These are phyloP conservation scores for Triplophysa siluroides DNA, from an alignment of 2,113 vertebrate species.

Conservation along the genomic window DNA sequence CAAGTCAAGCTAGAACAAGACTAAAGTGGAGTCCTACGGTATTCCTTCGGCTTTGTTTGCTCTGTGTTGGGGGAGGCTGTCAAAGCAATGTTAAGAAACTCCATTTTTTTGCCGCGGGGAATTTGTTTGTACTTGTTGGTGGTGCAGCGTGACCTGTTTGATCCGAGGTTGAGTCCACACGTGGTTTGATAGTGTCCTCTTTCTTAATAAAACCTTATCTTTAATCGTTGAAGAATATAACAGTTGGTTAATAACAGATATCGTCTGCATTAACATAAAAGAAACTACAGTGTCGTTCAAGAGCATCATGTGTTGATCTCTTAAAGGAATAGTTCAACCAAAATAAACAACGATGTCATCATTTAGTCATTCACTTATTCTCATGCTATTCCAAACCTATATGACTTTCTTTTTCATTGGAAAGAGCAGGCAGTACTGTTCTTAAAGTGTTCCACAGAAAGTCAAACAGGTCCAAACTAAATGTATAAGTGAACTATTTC, in stretches of 20 bases:
- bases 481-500: neutral
- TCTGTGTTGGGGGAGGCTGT: conserved; percentile 27
- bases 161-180: neutral
- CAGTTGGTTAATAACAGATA: neutral
- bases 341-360: no score
- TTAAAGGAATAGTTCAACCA: neutral
- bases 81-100: conserved; percentile 23
- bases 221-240: neutral
- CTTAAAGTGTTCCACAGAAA: no score
- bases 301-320: neutral
- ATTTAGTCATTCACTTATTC: no score
- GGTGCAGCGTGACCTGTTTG: neutral
- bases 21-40: conserved; percentile 13
- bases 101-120: neutral
- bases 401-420: no score
- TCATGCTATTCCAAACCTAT: no score
- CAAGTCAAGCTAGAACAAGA: conserved; percentile 47
- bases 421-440: no score
- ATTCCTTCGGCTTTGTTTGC: conserved; percentile 20
- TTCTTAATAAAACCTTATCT: neutral
- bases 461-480: no score
- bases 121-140: conserved; percentile 21
- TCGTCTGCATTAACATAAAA: neutral
- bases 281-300: neutral
- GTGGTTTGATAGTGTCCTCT: neutral